Base-by-base conservation (phyloP, 2,888 invertebrate genomes). In the Blastobasis adustella region DNA sequence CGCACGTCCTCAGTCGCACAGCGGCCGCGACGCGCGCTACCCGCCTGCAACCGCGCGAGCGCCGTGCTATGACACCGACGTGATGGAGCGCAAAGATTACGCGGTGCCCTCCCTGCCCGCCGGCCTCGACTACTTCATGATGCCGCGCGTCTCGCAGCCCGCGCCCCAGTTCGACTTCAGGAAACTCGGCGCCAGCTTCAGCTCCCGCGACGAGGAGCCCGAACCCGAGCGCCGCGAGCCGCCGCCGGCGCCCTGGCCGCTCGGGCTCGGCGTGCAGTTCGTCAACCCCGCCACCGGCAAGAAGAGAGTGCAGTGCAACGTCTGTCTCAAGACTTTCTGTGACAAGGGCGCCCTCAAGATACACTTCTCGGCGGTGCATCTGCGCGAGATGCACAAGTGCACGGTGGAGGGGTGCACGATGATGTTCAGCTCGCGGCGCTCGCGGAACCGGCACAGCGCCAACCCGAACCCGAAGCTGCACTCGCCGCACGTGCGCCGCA, bases 261-360 rank as follows among this genome's bases (percentile, higher is more conserved):
- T 94, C 54, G 95, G 95, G 61, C 89, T 95, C 62, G 96, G 96
- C 23, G 94, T 95, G 41, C 94, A 96, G 73, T 95, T 95, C 74
- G 95, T 96, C 67, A 96, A 96, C 81, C 96, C 96, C 37, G 93
- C 95, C 7, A 96, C 96, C 41, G 96, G 96, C 45, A 98, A 98
- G 90, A 98, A 98, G 76, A 92, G 98, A 66, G 98, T 98, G 56
- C 96, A 98, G 89, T 99, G 99, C 88, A 96, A 97, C 76, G 97
- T 98, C 56, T 99, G 99, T 82, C 90, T 98, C 60, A 99, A 99
- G 84, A 98, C 98, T 54, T 99, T 99, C 87, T 99, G 99, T 91
- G 99, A 99, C 88, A 99, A 99, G 87, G 98, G 98, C 58, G 98
- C 99, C 45, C 90, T 99, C 51, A 99, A 99, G 90, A 99, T 99